phyloP scores from a whole-genome alignment of 2,113 vertebrate genomes.

The Peromyscus californicus region DNA sequence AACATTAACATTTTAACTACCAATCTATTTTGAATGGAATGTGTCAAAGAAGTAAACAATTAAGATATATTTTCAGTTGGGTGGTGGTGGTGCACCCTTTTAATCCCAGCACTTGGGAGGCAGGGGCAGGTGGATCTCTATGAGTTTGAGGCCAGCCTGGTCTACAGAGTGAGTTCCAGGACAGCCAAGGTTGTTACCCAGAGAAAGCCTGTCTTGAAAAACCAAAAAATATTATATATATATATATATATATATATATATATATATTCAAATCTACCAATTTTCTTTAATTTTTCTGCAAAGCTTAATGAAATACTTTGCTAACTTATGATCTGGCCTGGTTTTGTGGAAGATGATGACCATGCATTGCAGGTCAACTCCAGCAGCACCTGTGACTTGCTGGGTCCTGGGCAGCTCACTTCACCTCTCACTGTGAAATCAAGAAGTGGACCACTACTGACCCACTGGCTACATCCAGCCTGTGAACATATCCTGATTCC shows the following conservation, averaged over 20 bases:
- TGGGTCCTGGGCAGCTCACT: neutral
- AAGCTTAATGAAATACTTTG: slow-evolving; percentile 27
- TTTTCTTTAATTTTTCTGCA: slow-evolving; percentile 17
- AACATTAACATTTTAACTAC: neutral
- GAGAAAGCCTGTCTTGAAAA: too few relatives aligned
- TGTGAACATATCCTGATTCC: neutral
- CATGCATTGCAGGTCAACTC: neutral
- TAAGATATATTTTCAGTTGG: too few relatives aligned
- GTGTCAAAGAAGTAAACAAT: too few relatives aligned
- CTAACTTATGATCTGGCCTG: neutral
- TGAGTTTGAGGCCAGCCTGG: too few relatives aligned
- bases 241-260: too few relatives aligned
- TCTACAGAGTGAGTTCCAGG: too few relatives aligned
- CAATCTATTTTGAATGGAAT: too few relatives aligned
- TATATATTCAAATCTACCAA: neutral
- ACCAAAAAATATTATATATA: too few relatives aligned
- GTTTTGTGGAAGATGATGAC: neutral
- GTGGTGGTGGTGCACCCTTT: too few relatives aligned
- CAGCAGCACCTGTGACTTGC: neutral
- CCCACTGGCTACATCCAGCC: neutral
- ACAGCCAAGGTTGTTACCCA: too few relatives aligned
- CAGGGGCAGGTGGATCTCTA: too few relatives aligned
- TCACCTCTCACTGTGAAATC: neutral
- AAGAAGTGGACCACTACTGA: neutral
- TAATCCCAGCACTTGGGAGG: too few relatives aligned